phyloP scores from a whole-genome alignment of 1,140 invertebrate species.

The Ectropis grisescens region DNA sequence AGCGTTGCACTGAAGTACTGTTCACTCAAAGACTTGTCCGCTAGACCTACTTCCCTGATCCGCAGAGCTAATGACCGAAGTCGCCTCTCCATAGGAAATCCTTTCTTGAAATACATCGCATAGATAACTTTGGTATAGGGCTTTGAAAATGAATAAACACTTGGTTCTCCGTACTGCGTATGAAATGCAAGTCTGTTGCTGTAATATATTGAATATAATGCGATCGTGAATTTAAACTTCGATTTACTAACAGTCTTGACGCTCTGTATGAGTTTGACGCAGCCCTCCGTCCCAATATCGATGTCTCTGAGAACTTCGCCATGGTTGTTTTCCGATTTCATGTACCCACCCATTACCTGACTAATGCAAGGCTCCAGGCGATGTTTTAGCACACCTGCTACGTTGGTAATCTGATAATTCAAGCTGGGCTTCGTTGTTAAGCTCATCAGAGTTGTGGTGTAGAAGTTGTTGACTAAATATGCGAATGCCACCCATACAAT shows the following conservation, averaged over 20 bases:
- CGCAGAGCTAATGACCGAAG: conserved; percentile 16
- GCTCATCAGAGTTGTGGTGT: conserved; percentile 30
- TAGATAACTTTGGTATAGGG: conserved; percentile 26
- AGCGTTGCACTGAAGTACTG: conserved; percentile 7
- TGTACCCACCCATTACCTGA: conserved; percentile 9
- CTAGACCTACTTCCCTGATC: conserved; percentile 31
- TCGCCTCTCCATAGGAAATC: conserved; percentile 24
- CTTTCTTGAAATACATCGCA: conserved; percentile 33
- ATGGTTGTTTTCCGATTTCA: neutral
- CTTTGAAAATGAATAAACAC: conserved; percentile 18
- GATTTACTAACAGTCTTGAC: conserved; percentile 20
- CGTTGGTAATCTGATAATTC: conserved; percentile 20
- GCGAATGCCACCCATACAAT: conserved; percentile 34
- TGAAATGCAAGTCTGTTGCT: conserved; percentile 23
- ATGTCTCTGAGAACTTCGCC: too few species aligned
- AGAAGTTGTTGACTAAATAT: conserved; percentile 32
- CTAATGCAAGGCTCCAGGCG: conserved; percentile 25
- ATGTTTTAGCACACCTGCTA: conserved; percentile 16
- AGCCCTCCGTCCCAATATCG: neutral
- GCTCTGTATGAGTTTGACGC: conserved; percentile 11
- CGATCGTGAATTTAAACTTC: conserved; percentile 16
- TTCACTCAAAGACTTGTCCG: conserved; percentile 9
- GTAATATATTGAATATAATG: conserved; percentile 16
- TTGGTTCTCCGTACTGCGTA: conserved; percentile 15
- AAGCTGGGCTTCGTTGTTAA: conserved; percentile 21